Percentiles rank a stretch among this genome's conserved stretches.
Conservation (phyloP, 2,113 vertebrate species). For the Pyrgilauda ruficollis region DNA sequence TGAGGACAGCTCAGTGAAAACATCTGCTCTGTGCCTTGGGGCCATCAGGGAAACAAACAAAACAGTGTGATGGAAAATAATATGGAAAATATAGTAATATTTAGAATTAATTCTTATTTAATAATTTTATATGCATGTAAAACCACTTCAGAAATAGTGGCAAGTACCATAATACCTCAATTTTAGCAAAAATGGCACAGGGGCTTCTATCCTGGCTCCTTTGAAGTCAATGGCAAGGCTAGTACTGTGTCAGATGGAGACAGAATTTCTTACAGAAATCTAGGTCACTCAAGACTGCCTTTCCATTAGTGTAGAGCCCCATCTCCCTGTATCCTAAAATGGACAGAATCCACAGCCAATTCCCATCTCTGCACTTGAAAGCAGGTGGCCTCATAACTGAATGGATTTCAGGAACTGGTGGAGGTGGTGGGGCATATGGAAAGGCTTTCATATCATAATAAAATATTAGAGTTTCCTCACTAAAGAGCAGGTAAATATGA, state of each 20-base stretch:
- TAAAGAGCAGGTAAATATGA: not conserved
- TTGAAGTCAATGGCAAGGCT: not conserved
- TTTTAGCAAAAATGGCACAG: not conserved
- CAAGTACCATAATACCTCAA: not conserved
- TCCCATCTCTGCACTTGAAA: not conserved
- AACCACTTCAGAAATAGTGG: not conserved
- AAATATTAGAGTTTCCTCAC: not conserved
- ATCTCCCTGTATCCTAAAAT: not conserved
- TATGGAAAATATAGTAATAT: not conserved
- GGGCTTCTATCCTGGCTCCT: not conserved
- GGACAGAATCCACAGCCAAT: not conserved
- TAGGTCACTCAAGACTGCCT: not conserved
- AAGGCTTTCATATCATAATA: not conserved
- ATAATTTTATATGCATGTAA: not conserved
- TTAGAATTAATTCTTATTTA: not conserved
- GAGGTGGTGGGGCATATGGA: not conserved
- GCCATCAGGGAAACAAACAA: not conserved
- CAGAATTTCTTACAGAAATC: not conserved
- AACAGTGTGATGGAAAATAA: slow-evolving; percentile 9
- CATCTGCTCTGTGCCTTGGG: slow-evolving; percentile 18
- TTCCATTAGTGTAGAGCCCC: not conserved
- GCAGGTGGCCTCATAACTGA: not conserved
- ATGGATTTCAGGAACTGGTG: not conserved
- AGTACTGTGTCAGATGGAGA: not conserved
- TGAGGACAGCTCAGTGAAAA: slow-evolving; percentile 34